phyloP scores from a whole-genome alignment of 2,888 invertebrate species.

The Oligia fasciuncula region DNA sequence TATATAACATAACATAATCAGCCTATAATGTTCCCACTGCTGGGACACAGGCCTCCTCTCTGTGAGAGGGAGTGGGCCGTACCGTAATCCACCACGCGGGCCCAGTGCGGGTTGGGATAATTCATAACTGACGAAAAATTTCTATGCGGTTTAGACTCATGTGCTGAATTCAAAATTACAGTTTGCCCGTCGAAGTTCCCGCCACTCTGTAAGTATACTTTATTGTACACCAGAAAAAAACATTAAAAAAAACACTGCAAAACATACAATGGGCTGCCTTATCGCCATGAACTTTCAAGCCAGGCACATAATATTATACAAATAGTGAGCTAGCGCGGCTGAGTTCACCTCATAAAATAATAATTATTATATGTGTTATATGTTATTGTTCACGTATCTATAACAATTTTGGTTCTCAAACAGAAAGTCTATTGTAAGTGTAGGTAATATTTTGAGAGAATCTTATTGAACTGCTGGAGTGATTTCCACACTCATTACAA shows the following conservation, averaged over 20 bases:
- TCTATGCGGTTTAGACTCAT: not conserved
- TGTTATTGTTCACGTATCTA: conserved; percentile 27
- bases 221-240: too few species aligned
- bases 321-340: not conserved
- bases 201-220: not conserved
- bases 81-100: too few species aligned
- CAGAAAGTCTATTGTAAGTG: conserved; percentile 15
- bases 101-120: too few species aligned
- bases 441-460: conserved; percentile 31
- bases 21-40: too few species aligned
- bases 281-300: not conserved
- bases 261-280: not conserved
- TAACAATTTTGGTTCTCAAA: conserved; percentile 30
- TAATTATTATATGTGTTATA: conserved; percentile 15
- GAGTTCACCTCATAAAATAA: not conserved
- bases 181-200: too few species aligned
- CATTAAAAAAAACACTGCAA: not conserved
- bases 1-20: too few species aligned
- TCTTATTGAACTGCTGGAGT: not conserved
- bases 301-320: not conserved
- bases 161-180: too few species aligned
- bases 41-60: too few species aligned
- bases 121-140: not conserved
- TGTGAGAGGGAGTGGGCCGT: too few species aligned
- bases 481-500: not conserved